Evolutionary conservation across 2,113 vertebrate species (phyloP).

Genomic region (Ptychochromis oligacanthus): DNA sequence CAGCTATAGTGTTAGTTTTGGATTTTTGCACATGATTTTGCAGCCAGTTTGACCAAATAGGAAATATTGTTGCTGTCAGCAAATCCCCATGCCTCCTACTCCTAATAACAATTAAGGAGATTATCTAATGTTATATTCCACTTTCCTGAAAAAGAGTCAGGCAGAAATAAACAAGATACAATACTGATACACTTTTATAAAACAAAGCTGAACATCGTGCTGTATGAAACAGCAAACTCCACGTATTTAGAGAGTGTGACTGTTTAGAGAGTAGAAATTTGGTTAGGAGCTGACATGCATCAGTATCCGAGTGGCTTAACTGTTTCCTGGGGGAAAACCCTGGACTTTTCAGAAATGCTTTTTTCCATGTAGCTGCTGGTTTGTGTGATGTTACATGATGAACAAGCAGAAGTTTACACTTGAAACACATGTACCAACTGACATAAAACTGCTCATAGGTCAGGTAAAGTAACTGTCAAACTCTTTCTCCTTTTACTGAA

Average conservation of each 20-base stretch:
- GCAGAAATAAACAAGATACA: neutral
- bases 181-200: no score
- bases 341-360: neutral
- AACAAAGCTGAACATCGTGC: no score
- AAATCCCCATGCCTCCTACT: neutral
- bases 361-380: neutral
- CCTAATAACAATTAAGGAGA: neutral
- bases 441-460: constrained; percentile 21
- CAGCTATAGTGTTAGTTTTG: neutral
- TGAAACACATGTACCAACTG: constrained; percentile 25
- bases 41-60: neutral
- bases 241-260: neutral
- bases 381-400: constrained; percentile 18
- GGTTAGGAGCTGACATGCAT: neutral
- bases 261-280: neutral
- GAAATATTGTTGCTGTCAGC: neutral
- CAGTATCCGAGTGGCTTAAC: neutral
- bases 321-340: neutral
- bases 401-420: constrained; percentile 13
- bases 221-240: neutral
- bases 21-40: neutral
- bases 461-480: constrained; percentile 12
- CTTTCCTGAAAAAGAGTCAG: neutral
- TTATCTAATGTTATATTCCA: neutral
- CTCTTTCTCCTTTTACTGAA: constrained; percentile 9